Evolutionary conservation across 2,797 vertebrate species (phyloP), one percentile per base, ranked within the genome.

Genomic region (Bothrops alternatus): DNA sequence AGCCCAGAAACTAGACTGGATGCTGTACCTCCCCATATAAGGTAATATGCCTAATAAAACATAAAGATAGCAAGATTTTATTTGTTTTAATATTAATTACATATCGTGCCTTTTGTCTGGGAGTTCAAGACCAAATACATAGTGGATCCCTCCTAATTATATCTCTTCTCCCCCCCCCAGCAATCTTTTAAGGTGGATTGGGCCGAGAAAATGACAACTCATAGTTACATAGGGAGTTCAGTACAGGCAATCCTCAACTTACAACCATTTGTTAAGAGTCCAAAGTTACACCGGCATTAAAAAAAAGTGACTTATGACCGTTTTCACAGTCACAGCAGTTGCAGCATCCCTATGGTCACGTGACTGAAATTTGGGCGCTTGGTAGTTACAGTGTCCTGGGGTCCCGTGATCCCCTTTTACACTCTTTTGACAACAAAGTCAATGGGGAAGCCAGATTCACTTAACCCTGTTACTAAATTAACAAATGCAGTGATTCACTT

Each of bases 1-100:
- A 99, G 99, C 95, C 99, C 99, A 2, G 98, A 99, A 96, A 98
- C 98, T 23, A 98, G 97, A 50, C 97, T 99, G 94, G 98, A 99
- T 97, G 96, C 98, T 85, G 95, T 99, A 95, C 98, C 98, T 93
- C 98, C 97, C 3, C 93, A 96, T 28, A 98, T 99, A 97, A 99
- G 98, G 99, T 99, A 98, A 93, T 96, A 95, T 88, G 23, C 28
- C 28, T 26, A 18, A 16, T 89, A n/a, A 60, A 50, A 50, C 58
- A 47, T 12, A 47, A 82, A 47, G 69, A 37, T 73, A 73, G 16
- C 6, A 82, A 42, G 2, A 82, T 82, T 82, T 78, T 23, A 42
- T 78, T 32, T 78, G 73, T 42, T 42, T 47, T 12, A 4, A 82
- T 47, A 47, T 82, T 25, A 47, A 82, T 47, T 47, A 47, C 4